Conservation (phyloP, 2,113 vertebrate genomes). For the Leuciscus idus region DNA sequence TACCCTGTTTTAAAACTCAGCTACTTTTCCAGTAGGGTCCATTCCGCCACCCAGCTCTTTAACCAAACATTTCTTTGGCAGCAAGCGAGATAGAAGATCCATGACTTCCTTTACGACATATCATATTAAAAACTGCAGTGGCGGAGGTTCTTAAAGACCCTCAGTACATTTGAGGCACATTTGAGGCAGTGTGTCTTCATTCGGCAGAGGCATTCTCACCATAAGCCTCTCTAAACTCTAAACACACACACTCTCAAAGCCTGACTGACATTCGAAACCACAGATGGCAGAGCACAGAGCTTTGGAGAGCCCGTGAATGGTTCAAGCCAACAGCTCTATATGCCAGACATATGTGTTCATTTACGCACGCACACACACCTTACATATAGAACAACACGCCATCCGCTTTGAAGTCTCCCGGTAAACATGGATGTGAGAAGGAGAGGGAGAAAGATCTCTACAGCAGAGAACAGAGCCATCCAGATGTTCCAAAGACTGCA, state of each 20-base stretch:
- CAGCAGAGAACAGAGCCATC: conserved; percentile 23
- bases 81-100: conserved; percentile 4
- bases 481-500: conserved; percentile 52
- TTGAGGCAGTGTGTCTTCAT: conserved; percentile 19
- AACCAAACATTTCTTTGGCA: conserved; percentile 16
- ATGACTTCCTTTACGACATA: conserved; percentile 17
- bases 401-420: conserved; percentile 28
- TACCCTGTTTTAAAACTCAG: neutral
- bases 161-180: conserved; percentile 26
- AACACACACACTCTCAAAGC: conserved; percentile 39
- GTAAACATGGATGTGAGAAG: conserved; percentile 20
- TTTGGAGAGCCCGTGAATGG: conserved; percentile 8
- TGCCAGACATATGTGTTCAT: conserved; percentile 37
- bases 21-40: neutral
- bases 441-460: conserved; percentile 39
- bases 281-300: conserved; percentile 28
- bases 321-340: conserved; percentile 36
- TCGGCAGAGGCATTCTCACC: conserved; percentile 23
- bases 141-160: neutral
- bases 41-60: conserved; percentile 11
- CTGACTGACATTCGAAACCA: conserved; percentile 34
- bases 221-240: conserved; percentile 41
- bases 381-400: conserved; percentile 34
- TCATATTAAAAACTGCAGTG: conserved; percentile 5
- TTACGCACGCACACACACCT: conserved; percentile 34